These are phyloP conservation scores for Antedon mediterranea DNA, from an alignment of 53 echinoderm and acorn worm genomes.

Conservation along the genomic window DNA sequence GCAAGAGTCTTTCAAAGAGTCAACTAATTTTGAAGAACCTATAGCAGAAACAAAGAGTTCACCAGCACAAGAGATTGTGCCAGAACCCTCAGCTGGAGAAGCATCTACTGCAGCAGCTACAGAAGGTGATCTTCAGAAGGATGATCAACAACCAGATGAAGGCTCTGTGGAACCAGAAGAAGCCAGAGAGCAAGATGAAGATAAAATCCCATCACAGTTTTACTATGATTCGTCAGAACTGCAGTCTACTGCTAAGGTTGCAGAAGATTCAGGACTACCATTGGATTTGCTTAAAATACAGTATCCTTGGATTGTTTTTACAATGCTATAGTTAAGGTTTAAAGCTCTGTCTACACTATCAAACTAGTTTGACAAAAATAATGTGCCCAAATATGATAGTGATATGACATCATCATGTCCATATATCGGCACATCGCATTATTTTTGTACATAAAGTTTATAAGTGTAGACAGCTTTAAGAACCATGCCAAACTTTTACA, in stretches of 20 bases:
- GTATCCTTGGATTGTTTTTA: constrained; percentile 55
- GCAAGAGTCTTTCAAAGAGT: not conserved
- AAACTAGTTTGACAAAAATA: no score
- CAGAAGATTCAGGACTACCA: constrained; percentile 75
- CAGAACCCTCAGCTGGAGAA: not conserved
- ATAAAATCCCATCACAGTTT: constrained; percentile 53
- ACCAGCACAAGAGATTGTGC: not conserved
- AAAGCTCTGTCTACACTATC: no score
- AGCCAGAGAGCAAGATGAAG: constrained; percentile 25
- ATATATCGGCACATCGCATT: no score
- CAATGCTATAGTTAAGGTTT: no score
- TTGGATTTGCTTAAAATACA: constrained; percentile 49
- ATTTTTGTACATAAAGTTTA: no score
- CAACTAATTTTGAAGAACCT: no score
- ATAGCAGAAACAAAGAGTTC: not conserved
- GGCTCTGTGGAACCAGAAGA: constrained; percentile 3
- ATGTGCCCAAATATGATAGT: no score
- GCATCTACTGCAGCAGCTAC: not conserved
- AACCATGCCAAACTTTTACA: no score
- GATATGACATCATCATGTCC: no score
- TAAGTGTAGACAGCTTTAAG: no score
- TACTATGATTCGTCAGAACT: constrained; percentile 67
- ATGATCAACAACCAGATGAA: not conserved
- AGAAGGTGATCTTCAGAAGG: not conserved
- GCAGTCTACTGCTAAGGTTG: constrained; percentile 39